Evolutionary conservation across 2,888 invertebrate genomes (phyloP).

Genomic region (Xylota sylvarum): DNA sequence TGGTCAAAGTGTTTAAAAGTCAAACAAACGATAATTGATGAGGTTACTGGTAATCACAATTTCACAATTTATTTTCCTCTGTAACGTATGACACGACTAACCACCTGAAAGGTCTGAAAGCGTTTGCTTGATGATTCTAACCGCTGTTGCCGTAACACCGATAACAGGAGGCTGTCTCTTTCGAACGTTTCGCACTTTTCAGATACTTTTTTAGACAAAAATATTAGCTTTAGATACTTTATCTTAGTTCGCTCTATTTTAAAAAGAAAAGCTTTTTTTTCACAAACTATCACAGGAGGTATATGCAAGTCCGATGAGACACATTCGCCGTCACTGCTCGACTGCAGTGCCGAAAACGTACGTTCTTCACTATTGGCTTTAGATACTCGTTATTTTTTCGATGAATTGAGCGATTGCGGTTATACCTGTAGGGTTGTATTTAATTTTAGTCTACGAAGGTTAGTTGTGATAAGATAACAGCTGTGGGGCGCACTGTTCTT

Average conservation of each 20-base stretch:
- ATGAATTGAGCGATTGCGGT: slow-evolving; percentile 1
- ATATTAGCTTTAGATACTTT: neutral
- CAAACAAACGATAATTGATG: neutral
- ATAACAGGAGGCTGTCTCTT: neutral
- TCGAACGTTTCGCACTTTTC: neutral
- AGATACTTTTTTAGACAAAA: neutral
- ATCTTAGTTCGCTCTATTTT: neutral
- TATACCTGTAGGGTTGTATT: neutral
- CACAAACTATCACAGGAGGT: slow-evolving; percentile 2
- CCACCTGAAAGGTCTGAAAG: slow-evolving; percentile 19
- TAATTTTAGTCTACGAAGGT: slow-evolving; percentile 33
- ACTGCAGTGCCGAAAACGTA: slow-evolving; percentile 22
- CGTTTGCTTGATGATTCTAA: neutral
- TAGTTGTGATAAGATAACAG: slow-evolving; percentile 36
- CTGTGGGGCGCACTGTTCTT: neutral
- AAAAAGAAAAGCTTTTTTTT: neutral
- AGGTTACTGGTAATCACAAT: neutral
- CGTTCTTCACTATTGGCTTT: neutral
- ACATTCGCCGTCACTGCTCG: slow-evolving; percentile 34
- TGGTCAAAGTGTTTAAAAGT: neutral
- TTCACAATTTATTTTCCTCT: neutral
- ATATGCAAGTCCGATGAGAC: neutral
- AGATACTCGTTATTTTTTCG: slow-evolving; percentile 1
- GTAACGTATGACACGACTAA: slow-evolving; percentile 6
- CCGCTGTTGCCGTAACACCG: neutral